Base-by-base conservation (phyloP, 2,797 vertebrate species). In the Mus spretus region DNA sequence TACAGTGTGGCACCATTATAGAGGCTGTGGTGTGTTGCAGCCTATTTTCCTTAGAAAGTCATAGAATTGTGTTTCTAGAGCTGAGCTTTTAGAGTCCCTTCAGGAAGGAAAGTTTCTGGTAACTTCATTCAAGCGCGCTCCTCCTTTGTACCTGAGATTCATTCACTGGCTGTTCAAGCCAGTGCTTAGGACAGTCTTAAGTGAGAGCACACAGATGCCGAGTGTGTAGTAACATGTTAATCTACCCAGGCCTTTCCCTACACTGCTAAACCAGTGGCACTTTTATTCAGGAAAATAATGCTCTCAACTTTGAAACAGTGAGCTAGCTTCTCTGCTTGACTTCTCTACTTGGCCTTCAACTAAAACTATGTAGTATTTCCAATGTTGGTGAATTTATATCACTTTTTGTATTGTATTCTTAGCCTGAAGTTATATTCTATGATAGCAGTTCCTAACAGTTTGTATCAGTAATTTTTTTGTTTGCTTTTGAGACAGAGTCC, bases 301-400 rank as follows among this genome's bases (percentile, higher is more conserved):
- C 19, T 87, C 26, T 94, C 0, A 15, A 12, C 67, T 90, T n/a
- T 90, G 44, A 31, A 22, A 74, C 37, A 89, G 0, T 74, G 87
- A 84, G 65, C 0, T 40, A 57, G 7, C 55, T 79, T 94, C 15
- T 81, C 75, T 13, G 28, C 81, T 65, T 95, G 55, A 31, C 89
- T 72, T 4, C 91, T 97, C 96, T 47, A 9, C 65, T 63, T 94
- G 53, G 93, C 92, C 90, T 55, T 93, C 40, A 89, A 96, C 86
- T 95, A 80, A 31, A 80, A 37, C 79, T 75, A 88, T 9, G 8
- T 20, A 22, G n/a, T 88, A 15, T 28, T 88, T 75, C 53, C 4
- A 0, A 74, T 96, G 89, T 93, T 82, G 14, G 19, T 92, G 24
- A 88, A 70, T n/a, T 94, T 78, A 63, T 13, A 72, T 24, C 53